phyloP scores from a whole-genome alignment of 2,113 vertebrate genomes.

The Caracal caracal region DNA sequence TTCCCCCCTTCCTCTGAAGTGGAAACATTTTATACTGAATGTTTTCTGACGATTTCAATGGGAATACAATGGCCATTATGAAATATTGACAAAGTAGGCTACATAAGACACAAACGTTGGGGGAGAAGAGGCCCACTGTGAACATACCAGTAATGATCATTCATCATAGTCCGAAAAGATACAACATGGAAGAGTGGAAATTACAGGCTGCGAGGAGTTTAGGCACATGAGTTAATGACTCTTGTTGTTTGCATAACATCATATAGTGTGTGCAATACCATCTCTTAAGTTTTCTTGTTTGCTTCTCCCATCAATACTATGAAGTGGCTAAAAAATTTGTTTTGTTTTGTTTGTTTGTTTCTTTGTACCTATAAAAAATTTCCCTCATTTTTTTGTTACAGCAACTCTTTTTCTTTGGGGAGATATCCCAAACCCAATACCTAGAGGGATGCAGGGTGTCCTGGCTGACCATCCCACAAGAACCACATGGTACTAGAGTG shows the following conservation, averaged over 20 bases:
- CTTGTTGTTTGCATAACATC: background rate
- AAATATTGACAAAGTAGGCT: background rate
- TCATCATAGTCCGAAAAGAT: background rate
- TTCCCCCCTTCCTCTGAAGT: slow-evolving; percentile 1
- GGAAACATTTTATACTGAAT: background rate
- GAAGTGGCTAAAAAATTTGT: background rate
- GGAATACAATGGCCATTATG: background rate
- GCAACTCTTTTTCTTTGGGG: background rate
- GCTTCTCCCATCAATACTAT: background rate
- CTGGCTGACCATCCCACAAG: background rate
- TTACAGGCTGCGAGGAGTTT: background rate
- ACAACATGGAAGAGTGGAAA: background rate
- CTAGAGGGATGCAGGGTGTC: background rate
- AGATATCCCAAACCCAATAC: background rate
- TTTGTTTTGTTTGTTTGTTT: background rate
- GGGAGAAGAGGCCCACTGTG: background rate
- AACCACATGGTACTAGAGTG: background rate
- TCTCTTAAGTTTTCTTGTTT: background rate
- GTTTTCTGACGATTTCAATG: background rate
- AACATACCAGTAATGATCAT: background rate
- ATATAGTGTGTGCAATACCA: background rate
- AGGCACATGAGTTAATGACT: background rate
- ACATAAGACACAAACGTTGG: background rate
- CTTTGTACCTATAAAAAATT: background rate
- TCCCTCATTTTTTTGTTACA: background rate